Percentiles rank a stretch among this genome's conserved stretches.
Conservation (phyloP, 2,888 invertebrate genomes). For the Drosophila maculinotata region DNA sequence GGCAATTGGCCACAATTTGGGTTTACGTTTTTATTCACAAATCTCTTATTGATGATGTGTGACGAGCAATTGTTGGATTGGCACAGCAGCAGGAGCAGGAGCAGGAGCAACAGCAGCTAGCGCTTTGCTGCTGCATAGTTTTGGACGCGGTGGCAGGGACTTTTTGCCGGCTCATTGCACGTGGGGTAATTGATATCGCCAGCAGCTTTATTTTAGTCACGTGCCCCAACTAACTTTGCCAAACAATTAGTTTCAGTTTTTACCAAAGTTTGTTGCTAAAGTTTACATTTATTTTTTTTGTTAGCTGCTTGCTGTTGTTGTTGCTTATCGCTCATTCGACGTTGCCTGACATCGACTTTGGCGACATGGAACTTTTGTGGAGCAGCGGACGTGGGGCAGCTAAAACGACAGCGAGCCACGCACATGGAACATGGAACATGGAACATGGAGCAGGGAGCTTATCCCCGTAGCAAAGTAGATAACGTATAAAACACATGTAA, state of each 20-base stretch:
- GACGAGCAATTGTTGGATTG: constrained; percentile 41
- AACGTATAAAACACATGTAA: constrained; percentile 55
- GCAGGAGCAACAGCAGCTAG: constrained; percentile 15
- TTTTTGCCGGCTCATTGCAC: constrained; percentile 64
- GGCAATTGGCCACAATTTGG: constrained; percentile 66
- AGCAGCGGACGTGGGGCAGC: constrained; percentile 34
- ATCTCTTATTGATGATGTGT: constrained; percentile 78
- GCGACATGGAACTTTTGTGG: constrained; percentile 38
- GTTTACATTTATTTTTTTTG: constrained; percentile 37
- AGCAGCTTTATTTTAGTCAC: constrained; percentile 65
- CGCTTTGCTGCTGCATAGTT: constrained; percentile 29
- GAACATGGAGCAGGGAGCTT: constrained; percentile 17
- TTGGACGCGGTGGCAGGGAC: constrained; percentile 33
- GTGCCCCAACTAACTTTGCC: constrained; percentile 68
- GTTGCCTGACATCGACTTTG: constrained; percentile 42
- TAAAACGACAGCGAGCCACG: constrained; percentile 37
- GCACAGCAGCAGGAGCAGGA: background rate
- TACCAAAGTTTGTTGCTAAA: constrained; percentile 57
- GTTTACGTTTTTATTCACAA: constrained; percentile 59
- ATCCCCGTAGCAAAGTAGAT: constrained; percentile 52
- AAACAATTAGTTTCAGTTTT: constrained; percentile 73
- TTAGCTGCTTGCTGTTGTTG: constrained; percentile 24
- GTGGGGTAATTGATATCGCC: constrained; percentile 66
- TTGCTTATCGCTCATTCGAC: constrained; percentile 56
- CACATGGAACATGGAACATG: constrained; percentile 23